These are phyloP conservation scores for Menidia menidia DNA, from an alignment of 2,797 vertebrate species.

Conservation along the genomic window DNA sequence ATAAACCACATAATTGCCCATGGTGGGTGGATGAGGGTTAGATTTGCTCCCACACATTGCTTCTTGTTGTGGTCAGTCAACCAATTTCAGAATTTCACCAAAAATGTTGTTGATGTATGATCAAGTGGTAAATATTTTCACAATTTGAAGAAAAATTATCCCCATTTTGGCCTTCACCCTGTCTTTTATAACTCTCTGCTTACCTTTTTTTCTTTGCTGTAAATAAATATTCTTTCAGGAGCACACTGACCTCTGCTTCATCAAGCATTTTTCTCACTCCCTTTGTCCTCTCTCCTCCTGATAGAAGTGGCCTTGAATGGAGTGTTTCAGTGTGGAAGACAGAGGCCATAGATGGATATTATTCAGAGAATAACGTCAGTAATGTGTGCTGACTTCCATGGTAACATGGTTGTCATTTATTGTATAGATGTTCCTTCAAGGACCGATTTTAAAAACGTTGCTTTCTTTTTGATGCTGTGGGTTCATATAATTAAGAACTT, in stretches of 20 bases:
- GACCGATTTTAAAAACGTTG: background rate
- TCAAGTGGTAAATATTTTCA: background rate
- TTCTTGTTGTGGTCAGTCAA: constrained; percentile 18
- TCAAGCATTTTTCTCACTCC: constrained; percentile 1
- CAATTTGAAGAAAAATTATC: constrained; percentile 7
- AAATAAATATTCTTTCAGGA: constrained; percentile 18
- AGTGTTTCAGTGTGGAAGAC: constrained; percentile 15
- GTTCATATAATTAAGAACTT: background rate
- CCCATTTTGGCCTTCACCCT: background rate
- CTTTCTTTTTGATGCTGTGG: background rate
- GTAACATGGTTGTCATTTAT: background rate
- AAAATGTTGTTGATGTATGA: constrained; percentile 21
- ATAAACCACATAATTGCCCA: too few relatives aligned
- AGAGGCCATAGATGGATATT: constrained; percentile 1
- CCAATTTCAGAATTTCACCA: constrained; percentile 15
- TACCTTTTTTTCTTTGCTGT: constrained; percentile 1
- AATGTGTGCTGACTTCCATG: background rate
- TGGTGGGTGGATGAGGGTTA: too few relatives aligned
- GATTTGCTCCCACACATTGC: background rate
- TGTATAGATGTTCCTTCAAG: background rate
- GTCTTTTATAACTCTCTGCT: constrained; percentile 17
- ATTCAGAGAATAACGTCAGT: constrained; percentile 10
- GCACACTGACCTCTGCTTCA: background rate
- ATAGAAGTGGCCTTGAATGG: constrained; percentile 26
- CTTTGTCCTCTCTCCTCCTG: background rate